A percentile compares a stretch with the other conserved stretches of the same genome.
Conservation (phyloP, 2,888 invertebrate species). For the Copidosoma aretas region DNA sequence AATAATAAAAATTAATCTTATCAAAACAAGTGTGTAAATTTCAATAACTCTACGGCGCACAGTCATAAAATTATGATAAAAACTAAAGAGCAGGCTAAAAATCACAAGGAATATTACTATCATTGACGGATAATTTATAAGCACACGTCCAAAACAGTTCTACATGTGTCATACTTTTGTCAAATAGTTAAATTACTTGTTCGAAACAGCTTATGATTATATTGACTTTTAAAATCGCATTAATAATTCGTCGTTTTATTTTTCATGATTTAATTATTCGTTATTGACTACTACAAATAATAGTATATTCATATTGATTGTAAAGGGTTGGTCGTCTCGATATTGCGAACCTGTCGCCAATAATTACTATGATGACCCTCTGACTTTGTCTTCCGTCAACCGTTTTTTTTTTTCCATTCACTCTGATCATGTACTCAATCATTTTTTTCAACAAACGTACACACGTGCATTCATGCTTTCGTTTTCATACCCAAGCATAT, state of each 20-base stretch:
- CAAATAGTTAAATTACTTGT: conserved; percentile 36
- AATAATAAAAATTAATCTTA: conserved; percentile 15
- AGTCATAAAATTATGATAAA: conserved; percentile 42
- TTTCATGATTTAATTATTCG: conserved; percentile 24
- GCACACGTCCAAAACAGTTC: conserved; percentile 26
- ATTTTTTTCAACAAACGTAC: not conserved
- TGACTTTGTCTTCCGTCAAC: conserved; percentile 33
- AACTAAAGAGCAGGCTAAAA: conserved; percentile 46
- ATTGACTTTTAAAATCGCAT: conserved; percentile 41
- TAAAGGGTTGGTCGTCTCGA: conserved; percentile 39
- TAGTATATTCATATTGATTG: conserved; percentile 40
- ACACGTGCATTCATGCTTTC: conserved; percentile 1
- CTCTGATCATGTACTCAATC: not conserved
- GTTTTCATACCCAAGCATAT: conserved; percentile 5
- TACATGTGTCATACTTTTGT: conserved; percentile 40
- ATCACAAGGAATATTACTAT: conserved; percentile 45
- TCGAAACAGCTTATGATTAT: conserved; percentile 37
- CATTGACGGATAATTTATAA: too few relatives aligned
- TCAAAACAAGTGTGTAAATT: conserved; percentile 34
- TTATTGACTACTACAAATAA: conserved; percentile 39
- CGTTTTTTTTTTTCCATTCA: conserved; percentile 9
- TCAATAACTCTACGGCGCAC: conserved; percentile 28
- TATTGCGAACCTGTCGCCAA: conserved; percentile 42
- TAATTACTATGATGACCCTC: conserved; percentile 41
- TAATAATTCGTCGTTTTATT: conserved; percentile 40